A percentile compares a stretch with the other conserved stretches of the same genome.
phyloP scores from a whole-genome alignment of 2,797 vertebrate genomes.

The Chiroxiphia lanceolata region DNA sequence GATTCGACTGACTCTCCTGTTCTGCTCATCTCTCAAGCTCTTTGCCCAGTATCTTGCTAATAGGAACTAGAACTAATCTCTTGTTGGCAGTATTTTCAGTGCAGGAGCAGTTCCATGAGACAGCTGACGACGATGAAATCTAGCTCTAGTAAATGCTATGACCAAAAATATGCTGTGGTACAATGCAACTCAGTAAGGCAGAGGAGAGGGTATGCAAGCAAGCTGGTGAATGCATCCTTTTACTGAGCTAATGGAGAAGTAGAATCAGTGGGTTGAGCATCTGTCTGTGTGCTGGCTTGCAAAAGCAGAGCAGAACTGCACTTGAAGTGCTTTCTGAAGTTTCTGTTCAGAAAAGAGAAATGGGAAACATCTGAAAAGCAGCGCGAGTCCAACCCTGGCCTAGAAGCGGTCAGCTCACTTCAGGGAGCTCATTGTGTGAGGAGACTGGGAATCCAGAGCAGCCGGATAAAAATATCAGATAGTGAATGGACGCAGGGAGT shows the following conservation, averaged over 20 bases:
- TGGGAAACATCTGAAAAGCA: conserved; percentile 18
- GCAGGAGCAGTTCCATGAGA: background rate
- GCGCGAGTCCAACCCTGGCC: rapidly evolving
- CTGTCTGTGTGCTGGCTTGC: background rate
- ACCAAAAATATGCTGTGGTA: background rate
- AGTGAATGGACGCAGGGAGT: background rate
- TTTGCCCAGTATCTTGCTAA: background rate
- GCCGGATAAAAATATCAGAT: conserved; percentile 37
- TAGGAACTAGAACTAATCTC: background rate
- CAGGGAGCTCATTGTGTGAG: conserved; percentile 27
- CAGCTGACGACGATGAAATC: background rate
- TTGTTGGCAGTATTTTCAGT: background rate
- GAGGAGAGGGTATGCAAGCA: background rate
- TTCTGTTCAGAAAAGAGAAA: background rate
- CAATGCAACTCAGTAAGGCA: background rate
- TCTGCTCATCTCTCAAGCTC: background rate
- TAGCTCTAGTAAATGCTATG: background rate
- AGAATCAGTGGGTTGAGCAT: background rate
- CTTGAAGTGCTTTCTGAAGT: background rate
- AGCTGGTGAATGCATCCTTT: conserved; percentile 1
- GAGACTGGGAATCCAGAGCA: conserved; percentile 41
- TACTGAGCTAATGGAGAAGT: conserved; percentile 5
- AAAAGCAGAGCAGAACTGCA: conserved; percentile 3
- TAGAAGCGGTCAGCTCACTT: conserved; percentile 11
- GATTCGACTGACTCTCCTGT: background rate